Evolutionary conservation across 2,888 invertebrate species (phyloP).

Genomic region (Adelognathus sp.): DNA sequence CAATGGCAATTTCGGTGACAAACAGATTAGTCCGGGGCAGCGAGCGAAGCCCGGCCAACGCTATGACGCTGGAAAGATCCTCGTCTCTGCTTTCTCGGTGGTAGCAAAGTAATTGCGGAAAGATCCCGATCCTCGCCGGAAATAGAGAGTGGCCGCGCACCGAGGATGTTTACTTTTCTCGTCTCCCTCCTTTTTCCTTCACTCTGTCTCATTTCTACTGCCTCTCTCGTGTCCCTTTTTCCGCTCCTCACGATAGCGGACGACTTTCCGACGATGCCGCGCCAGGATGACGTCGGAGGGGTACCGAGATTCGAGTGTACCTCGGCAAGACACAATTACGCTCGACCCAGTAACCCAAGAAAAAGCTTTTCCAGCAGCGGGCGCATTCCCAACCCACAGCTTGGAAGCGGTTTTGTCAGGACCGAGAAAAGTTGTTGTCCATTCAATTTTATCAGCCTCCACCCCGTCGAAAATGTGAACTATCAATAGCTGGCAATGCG

Average conservation of each 20-base stretch:
- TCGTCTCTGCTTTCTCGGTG: slow-evolving; percentile 17
- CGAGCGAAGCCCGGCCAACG: slow-evolving; percentile 32
- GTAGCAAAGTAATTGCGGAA: slow-evolving; percentile 68
- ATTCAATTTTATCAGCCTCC: slow-evolving; percentile 20
- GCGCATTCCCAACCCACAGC: background rate
- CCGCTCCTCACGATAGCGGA: background rate
- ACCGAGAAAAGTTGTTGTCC: slow-evolving; percentile 26
- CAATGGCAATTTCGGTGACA: slow-evolving; percentile 65
- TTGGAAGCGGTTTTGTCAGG: background rate
- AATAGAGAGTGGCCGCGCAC: slow-evolving; percentile 43
- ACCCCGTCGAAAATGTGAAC: background rate
- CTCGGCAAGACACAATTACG: slow-evolving; percentile 46
- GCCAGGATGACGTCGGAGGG: background rate
- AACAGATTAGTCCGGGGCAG: slow-evolving; percentile 67
- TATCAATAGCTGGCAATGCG: background rate
- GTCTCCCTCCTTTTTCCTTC: background rate
- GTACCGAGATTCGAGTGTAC: slow-evolving; percentile 44
- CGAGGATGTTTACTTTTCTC: slow-evolving; percentile 31
- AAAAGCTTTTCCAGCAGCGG: slow-evolving; percentile 22
- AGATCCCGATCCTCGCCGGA: slow-evolving; percentile 56
- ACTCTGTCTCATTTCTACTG: background rate
- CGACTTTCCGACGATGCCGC: background rate
- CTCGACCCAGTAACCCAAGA: slow-evolving; percentile 46
- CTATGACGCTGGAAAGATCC: slow-evolving; percentile 8
- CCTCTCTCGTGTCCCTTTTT: slow-evolving; percentile 16